phyloP scores from a whole-genome alignment of 2,113 vertebrate genomes.

The Physeter macrocephalus region DNA sequence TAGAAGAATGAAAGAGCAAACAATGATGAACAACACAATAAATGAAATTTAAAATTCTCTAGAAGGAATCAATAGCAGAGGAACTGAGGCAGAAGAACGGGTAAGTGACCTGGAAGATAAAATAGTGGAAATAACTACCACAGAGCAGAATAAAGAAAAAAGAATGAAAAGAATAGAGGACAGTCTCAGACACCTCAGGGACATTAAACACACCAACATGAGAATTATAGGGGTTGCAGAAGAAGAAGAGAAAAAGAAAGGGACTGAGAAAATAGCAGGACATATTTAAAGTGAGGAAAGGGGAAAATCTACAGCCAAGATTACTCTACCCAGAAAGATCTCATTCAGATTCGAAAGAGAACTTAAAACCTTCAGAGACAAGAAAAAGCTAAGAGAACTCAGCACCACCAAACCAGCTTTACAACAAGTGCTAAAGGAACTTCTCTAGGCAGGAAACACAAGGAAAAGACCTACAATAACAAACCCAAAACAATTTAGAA shows the following conservation, averaged over 20 bases:
- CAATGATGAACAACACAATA: background rate
- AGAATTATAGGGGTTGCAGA: background rate
- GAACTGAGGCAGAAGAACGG: background rate
- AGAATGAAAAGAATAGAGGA: background rate
- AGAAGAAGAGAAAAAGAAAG: background rate
- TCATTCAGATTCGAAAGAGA: background rate
- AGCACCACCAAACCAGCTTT: background rate
- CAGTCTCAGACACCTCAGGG: background rate
- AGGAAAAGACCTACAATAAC: background rate
- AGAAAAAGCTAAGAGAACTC: background rate
- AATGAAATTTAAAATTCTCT: background rate
- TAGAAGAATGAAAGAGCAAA: no score
- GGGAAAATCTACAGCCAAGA: background rate
- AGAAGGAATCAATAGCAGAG: background rate
- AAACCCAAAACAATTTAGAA: no score
- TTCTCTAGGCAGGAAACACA: background rate
- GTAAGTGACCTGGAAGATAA: background rate
- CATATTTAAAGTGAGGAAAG: background rate
- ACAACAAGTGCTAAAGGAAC: background rate
- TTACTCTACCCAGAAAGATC: background rate
- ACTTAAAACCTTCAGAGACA: background rate
- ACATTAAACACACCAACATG: background rate
- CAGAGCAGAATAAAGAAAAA: background rate
- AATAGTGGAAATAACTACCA: background rate
- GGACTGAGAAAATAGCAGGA: background rate